A percentile compares a stretch with the other conserved stretches of the same genome.
Evolutionary conservation across 2,113 vertebrate genomes (phyloP).

Genomic region (Grantiella picta): DNA sequence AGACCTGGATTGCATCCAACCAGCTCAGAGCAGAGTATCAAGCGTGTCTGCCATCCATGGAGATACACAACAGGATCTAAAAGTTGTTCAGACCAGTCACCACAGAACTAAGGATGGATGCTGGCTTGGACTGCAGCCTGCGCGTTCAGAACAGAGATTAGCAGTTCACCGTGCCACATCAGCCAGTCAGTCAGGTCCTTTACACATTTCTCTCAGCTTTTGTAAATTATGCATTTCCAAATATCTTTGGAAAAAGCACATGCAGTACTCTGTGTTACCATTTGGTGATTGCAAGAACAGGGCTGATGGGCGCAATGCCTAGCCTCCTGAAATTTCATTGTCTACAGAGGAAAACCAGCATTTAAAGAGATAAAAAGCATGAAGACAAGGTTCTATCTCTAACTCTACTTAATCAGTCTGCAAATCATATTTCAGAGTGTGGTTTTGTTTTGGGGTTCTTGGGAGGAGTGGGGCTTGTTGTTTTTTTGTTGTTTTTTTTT

Average conservation of each 20-base stretch:
- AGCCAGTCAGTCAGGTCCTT: not conserved
- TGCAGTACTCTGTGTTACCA: no score
- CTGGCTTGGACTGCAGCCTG: fast-evolving
- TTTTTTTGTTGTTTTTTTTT: not conserved
- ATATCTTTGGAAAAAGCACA: not conserved
- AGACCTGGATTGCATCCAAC: not conserved
- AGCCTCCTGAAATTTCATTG: not conserved
- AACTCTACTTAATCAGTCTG: not conserved
- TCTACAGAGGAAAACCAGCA: not conserved
- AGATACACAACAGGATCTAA: not conserved
- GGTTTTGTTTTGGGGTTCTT: not conserved
- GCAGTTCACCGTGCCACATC: not conserved
- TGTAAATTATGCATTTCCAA: not conserved
- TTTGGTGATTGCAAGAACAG: not conserved
- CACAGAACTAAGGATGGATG: not conserved
- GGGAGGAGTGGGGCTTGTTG: no score
- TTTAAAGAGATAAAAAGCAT: not conserved
- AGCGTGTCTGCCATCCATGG: not conserved
- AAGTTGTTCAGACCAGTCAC: not conserved
- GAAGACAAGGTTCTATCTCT: not conserved
- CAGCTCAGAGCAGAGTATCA: not conserved
- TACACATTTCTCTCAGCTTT: not conserved
- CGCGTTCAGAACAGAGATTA: not conserved
- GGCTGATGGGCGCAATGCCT: not conserved
- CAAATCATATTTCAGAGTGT: not conserved